Base-by-base conservation (phyloP, 2,797 vertebrate genomes). In the Myripristis jacobus region DNA sequence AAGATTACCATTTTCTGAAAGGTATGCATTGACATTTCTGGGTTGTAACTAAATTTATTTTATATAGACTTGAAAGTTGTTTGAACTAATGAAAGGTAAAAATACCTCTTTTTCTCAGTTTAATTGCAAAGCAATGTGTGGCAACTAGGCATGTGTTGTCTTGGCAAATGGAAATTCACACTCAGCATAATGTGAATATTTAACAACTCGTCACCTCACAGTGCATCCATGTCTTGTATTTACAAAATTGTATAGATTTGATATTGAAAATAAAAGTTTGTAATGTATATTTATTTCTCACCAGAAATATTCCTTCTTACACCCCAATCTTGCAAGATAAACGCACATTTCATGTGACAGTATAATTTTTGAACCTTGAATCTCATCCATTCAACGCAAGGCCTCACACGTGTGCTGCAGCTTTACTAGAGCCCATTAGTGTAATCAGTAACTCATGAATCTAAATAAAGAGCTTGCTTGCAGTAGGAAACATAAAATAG, bases 241-340 rank as follows among this genome's bases (percentile, higher is more conserved):
- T 85, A 67, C 41, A 68, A 29, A 67, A 51, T 68, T 59, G 63
- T 84, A 88, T 90, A 62, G 74, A 86, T 91, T 86, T 90, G 75
- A 83, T 82, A 84, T 79, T 66, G 22, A 70, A 80, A 92, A 82
- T 79, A 81, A 81, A 88, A 52, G 66, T 63, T 56, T 24, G 16
- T 62, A 16, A 34, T 63, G 60, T 70, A 38, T 66, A 21, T 55
- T 44, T 13, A 12, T 55, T 1, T 16, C 18, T 7, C 16, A 24
- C 5, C 16, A 41, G 12, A 15, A 41, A 3, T 4, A 41, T 41
- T 13, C 12, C 38, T 2, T 22, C 55, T 34, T 36, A 59, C 48
- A 57, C 10, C 19, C 19, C 31, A 63, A 16, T 43, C n/a, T 34
- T 15, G 4, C 34, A 36, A 36, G 25, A 13, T 11, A 21, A 13